phyloP scores from a whole-genome alignment of 2,888 invertebrate genomes.

The Cephus pygmeus region DNA sequence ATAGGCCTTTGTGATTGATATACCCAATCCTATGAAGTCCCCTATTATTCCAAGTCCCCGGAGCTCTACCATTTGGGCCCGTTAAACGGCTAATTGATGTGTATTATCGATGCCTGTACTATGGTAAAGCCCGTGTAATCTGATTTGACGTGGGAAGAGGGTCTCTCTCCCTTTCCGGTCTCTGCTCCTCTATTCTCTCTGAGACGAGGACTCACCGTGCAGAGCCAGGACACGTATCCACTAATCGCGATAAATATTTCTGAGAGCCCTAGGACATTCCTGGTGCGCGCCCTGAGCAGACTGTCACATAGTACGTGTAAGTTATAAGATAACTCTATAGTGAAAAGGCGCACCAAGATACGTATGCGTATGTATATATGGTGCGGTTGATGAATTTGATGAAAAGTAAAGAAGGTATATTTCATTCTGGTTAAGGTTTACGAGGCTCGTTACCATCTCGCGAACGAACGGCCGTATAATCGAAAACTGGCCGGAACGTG shows the following conservation, averaged over 20 bases:
- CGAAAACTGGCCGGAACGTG: neutral
- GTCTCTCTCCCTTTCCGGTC: neutral
- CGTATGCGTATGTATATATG: neutral
- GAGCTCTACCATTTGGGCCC: slow-evolving; percentile 14
- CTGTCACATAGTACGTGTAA: neutral
- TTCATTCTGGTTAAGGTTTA: neutral
- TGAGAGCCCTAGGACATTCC: neutral
- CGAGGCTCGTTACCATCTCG: neutral
- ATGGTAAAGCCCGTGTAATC: neutral
- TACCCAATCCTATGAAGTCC: slow-evolving; percentile 15
- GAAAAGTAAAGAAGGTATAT: neutral
- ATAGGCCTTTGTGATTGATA: slow-evolving; percentile 20
- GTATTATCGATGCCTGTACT: slow-evolving; percentile 5
- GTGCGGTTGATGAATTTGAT: neutral
- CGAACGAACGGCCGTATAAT: neutral
- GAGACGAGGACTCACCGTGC: neutral
- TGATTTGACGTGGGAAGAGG: slow-evolving; percentile 9
- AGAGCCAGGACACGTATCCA: neutral
- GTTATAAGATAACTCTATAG: neutral
- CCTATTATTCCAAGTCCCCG: slow-evolving; percentile 17
- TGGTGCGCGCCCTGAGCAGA: neutral
- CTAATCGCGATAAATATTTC: neutral
- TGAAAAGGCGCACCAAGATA: neutral
- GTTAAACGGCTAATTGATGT: slow-evolving; percentile 17
- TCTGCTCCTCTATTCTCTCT: neutral